These are phyloP conservation scores for Hirundo rustica DNA, from an alignment of 2,797 vertebrate genomes.

Conservation along the genomic window DNA sequence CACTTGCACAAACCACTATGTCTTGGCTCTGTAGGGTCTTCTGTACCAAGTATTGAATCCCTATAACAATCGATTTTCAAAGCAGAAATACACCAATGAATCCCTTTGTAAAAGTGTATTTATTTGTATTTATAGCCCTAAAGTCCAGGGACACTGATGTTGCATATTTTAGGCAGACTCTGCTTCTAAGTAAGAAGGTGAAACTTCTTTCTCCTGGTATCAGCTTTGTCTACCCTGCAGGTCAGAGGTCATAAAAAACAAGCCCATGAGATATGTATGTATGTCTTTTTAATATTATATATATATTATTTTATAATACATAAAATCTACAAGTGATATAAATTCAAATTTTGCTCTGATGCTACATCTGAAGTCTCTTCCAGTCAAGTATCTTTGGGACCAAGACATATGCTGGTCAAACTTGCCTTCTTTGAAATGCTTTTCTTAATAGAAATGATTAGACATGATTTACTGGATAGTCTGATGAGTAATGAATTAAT, in stretches of 20 bases:
- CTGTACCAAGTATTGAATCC: background rate
- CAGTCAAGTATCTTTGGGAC: background rate
- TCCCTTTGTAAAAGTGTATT: background rate
- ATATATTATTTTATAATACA: background rate
- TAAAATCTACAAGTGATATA: background rate
- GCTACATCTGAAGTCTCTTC: background rate
- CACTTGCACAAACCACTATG: background rate
- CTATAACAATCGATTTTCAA: constrained; percentile 12
- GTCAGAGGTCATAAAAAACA: background rate
- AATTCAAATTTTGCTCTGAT: background rate
- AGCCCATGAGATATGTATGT: background rate
- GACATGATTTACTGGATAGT: background rate
- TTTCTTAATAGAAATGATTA: background rate
- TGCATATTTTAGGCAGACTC: background rate
- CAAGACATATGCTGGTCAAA: background rate
- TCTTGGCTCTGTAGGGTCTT: background rate
- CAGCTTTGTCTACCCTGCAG: background rate
- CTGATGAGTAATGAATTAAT: background rate
- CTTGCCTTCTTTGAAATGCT: background rate
- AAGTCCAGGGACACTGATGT: background rate
- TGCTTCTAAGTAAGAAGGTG: background rate
- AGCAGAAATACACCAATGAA: background rate
- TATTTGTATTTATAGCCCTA: background rate
- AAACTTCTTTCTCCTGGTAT: background rate
- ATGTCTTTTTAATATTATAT: background rate